Evolutionary conservation across 2,888 invertebrate species (phyloP).

Genomic region (Limenitis camilla): DNA sequence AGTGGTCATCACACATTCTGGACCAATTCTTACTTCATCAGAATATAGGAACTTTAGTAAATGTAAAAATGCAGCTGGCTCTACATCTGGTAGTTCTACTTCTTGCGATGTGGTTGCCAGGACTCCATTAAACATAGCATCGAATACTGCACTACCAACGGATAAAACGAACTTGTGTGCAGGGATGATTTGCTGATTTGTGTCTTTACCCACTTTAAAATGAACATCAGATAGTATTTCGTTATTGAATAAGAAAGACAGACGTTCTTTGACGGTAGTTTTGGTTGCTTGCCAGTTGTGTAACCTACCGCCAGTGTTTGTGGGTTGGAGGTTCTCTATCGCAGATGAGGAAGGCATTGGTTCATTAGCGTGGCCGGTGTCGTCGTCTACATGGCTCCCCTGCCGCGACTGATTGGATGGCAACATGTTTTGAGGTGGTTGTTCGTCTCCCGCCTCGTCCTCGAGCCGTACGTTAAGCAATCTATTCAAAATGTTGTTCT

Average conservation of each 20-base stretch:
- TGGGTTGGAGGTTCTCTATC: slow-evolving; percentile 57
- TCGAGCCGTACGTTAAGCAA: slow-evolving; percentile 54
- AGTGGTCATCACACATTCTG: slow-evolving; percentile 90
- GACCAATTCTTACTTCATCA: slow-evolving; percentile 87
- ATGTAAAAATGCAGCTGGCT: slow-evolving; percentile 86
- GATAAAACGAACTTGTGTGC: slow-evolving; percentile 88
- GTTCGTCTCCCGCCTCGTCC: slow-evolving; percentile 50
- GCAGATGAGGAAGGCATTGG: slow-evolving; percentile 45
- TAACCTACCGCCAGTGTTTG: slow-evolving; percentile 59
- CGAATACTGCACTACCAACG: slow-evolving; percentile 89
- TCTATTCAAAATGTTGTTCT: slow-evolving; percentile 61
- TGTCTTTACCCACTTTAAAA: slow-evolving; percentile 84
- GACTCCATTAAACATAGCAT: slow-evolving; percentile 89
- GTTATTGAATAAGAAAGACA: slow-evolving; percentile 76
- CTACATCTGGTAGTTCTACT: slow-evolving; percentile 88
- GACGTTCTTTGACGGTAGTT: slow-evolving; percentile 82
- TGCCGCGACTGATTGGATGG: slow-evolving; percentile 63
- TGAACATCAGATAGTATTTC: slow-evolving; percentile 79
- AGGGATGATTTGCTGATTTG: slow-evolving; percentile 80
- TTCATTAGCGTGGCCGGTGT: slow-evolving; percentile 43
- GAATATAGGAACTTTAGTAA: slow-evolving; percentile 84
- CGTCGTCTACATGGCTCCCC: slow-evolving; percentile 48
- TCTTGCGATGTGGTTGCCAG: slow-evolving; percentile 80
- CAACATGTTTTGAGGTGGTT: slow-evolving; percentile 70
- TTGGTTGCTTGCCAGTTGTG: slow-evolving; percentile 85